Base-by-base conservation (phyloP, 2,888 invertebrate genomes). In the Arrhopalites spinosus region DNA sequence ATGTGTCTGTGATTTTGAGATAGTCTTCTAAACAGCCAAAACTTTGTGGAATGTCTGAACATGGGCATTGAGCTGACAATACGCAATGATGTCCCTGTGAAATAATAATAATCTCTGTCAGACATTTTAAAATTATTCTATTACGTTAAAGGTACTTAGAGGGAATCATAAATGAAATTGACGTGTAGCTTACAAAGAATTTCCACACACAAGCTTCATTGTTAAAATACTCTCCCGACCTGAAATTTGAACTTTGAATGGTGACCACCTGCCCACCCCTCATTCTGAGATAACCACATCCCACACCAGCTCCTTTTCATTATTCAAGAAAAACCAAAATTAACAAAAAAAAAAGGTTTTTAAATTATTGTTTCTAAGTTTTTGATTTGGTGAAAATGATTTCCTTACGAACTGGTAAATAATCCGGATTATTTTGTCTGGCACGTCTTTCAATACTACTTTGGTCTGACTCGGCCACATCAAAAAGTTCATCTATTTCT, bases 181-280 rank as follows among this genome's bases (percentile, higher is more conserved):
- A n/a, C n/a, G n/a, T n/a, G n/a, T n/a, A n/a, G n/a, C 67, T 77
- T 77, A 81, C 81, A 29, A 75, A 69, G 47, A 81, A 81, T 29
- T 72, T 77, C 80, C 80, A 80, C 13, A 76, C 77, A 61, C 78
- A 79, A 0, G 78, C 78, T 36, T 81, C 80, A 45, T 75, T 79
- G 61, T 80, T 80, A 63, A 56, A 74, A 59, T 81, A 81, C 23
- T 71, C 69, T 7, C 69, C 77, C 5, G 68, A 43, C n/a, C 70
- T 74, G 68, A 75, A 81, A 61, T 80, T 81, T 11, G 70, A 77
- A 36, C 78, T 80, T 53, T 75, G 67, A 30, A 81, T 77, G 45
- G 77, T 74, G 13, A 79, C 72, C 5, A 78, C 68, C 43, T 79
- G 74, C 45, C 74, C 71, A 7, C 78, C 63, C 43, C 53, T 72